Evolutionary conservation across 2,113 vertebrate species (phyloP), one percentile per base, ranked within the genome.

Genomic region (Hymenochirus boettgeri): DNA sequence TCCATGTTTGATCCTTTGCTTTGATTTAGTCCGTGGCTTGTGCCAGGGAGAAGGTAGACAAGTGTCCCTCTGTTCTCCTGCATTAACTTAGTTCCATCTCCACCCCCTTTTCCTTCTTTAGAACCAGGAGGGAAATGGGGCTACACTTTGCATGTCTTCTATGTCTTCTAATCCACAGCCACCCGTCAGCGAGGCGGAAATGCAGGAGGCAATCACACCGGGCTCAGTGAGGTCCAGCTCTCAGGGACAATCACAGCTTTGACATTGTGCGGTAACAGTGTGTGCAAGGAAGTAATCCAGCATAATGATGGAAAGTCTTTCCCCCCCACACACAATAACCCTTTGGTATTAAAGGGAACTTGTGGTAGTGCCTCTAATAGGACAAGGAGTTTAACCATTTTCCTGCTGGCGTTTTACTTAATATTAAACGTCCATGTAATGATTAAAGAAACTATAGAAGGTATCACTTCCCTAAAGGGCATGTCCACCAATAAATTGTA

Each of bases 241-340:
- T 24, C 18, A 69, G 65, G 56, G 65, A 69, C 65, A 69, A 60
- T 69, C 65, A 23, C 65, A 69, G 57, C 65, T 69, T 60, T 69
- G 65, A 69, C 65, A 69, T 69, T 69, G 65, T 69, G 65, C 65
- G 60, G 65, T 69, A 69, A 69, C 65, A 69, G 56, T 31, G 35
- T 69, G 57, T 60, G 65, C 65, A 53, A 60, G 56, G 56, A 69
- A 52, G 21, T 37, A 29, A 57, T 47, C 56, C 65, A 69, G 64
- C 64, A 42, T 23, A 60, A 48, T 69, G 65, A 69, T 69, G 65
- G 56, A 69, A 69, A 52, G 56, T 47, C 48, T 60, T 45, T 53
- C 45, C 56, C 57, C 65, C 60, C 46, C 56, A 17, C 8, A 15
- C 33, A 23, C 17, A 7, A 50, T 42, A 51, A 42, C 22, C 39